Evolutionary conservation across 2,797 vertebrate genomes (phyloP).

Genomic region (Sebastes matsubarae): DNA sequence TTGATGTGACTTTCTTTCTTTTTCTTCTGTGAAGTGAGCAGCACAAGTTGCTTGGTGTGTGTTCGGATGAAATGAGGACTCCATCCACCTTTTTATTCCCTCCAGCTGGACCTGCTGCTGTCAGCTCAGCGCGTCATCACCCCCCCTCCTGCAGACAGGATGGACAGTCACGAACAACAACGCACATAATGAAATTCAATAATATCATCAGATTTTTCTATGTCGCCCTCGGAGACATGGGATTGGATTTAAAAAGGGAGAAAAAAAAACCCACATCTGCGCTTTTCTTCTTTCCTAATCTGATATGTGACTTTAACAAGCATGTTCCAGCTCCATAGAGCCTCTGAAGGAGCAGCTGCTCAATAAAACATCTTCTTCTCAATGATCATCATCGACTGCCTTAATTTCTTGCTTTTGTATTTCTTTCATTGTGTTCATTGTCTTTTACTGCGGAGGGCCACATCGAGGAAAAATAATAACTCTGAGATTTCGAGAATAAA

Average conservation of each 20-base stretch:
- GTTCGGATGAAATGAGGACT: slow-evolving; percentile 29
- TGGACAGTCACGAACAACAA: slow-evolving; percentile 49
- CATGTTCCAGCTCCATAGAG: neutral
- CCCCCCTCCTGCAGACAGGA: slow-evolving; percentile 9
- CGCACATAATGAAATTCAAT: slow-evolving; percentile 50
- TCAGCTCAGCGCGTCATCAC: slow-evolving; percentile 43
- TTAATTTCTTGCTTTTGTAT: neutral
- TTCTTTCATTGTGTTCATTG: neutral
- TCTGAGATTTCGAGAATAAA: too few species aligned
- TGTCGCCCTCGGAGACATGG: slow-evolving; percentile 52
- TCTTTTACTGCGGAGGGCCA: neutral
- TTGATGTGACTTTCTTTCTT: neutral
- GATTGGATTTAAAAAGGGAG: slow-evolving; percentile 37
- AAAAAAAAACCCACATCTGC: neutral
- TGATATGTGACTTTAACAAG: slow-evolving; percentile 19
- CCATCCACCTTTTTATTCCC: slow-evolving; percentile 55
- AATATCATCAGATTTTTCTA: slow-evolving; percentile 56
- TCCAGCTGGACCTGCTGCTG: neutral
- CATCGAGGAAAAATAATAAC: too few species aligned
- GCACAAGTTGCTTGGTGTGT: neutral
- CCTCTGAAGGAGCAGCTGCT: neutral
- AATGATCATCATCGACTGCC: neutral
- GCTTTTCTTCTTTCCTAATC: slow-evolving; percentile 30
- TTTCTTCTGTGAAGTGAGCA: neutral
- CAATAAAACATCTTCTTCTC: neutral